Conservation (phyloP, 2,113 vertebrate species). For the Thomomys bottae region DNA sequence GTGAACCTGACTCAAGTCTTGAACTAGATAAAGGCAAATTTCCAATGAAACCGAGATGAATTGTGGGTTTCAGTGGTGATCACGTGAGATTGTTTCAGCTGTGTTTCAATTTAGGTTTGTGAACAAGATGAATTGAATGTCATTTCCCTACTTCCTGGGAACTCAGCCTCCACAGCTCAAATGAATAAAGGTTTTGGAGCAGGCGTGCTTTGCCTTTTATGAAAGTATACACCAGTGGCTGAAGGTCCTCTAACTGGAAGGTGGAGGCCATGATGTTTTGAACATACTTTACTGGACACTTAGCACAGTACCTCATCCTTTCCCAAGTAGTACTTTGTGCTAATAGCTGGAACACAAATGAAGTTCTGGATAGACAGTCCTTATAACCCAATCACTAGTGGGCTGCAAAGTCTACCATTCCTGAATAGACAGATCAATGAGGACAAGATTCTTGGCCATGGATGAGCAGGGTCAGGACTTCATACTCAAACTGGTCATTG, state of each 20-base stretch:
- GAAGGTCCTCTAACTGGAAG: background rate
- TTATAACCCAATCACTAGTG: background rate
- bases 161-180: background rate
- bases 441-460: background rate
- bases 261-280: background rate
- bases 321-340: background rate
- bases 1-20: conserved; percentile 44
- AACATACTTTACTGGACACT: background rate
- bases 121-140: background rate
- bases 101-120: conserved; percentile 12
- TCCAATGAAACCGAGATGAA: conserved; percentile 58
- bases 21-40: conserved; percentile 32
- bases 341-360: background rate
- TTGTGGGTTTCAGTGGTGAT: conserved; percentile 49
- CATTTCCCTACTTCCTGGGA: background rate
- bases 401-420: background rate
- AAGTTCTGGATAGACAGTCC: background rate
- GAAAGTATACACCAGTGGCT: background rate
- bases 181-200: background rate
- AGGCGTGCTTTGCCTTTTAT: background rate
- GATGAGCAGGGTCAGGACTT: background rate
- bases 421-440: background rate
- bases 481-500: background rate
- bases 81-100: background rate
- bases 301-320: background rate